A percentile compares a stretch with the other conserved stretches of the same genome.
phyloP scores from a whole-genome alignment of 2,797 vertebrate genomes.

The Eupleurogrammus muticus region DNA sequence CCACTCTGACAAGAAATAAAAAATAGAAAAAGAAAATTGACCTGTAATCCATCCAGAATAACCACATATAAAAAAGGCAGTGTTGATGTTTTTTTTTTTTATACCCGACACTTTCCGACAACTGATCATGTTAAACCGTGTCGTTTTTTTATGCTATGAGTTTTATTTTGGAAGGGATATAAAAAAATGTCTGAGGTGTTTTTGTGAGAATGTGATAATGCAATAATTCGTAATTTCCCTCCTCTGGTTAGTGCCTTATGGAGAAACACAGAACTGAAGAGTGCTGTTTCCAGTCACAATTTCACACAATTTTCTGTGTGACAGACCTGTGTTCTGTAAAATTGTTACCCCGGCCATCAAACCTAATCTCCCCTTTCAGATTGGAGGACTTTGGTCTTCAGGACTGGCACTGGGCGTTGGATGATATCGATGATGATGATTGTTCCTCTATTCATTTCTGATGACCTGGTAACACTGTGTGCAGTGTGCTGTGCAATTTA shows the following conservation, averaged over 20 bases:
- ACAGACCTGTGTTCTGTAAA: not conserved
- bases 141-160: too few relatives aligned
- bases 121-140: not conserved
- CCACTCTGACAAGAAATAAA: not conserved
- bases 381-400: slow-evolving; percentile 92
- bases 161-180: not conserved
- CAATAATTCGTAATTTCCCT: slow-evolving; percentile 7
- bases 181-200: not conserved
- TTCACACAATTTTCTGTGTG: not conserved
- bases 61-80: not conserved
- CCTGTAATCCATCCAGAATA: not conserved
- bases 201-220: not conserved
- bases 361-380: slow-evolving; percentile 90
- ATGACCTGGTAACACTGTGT: slow-evolving; percentile 82
- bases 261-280: not conserved
- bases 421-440: slow-evolving; percentile 95
- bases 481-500: slow-evolving; percentile 69
- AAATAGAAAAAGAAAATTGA: not conserved
- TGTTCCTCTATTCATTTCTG: slow-evolving; percentile 94
- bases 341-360: slow-evolving; percentile 31
- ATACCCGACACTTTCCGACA: not conserved
- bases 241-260: not conserved
- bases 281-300: not conserved
- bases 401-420: slow-evolving; percentile 97
- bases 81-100: not conserved